Evolutionary conservation across 2,888 invertebrate genomes (phyloP), one percentile per base, ranked within the genome.

Genomic region (Eristalis tenax): DNA sequence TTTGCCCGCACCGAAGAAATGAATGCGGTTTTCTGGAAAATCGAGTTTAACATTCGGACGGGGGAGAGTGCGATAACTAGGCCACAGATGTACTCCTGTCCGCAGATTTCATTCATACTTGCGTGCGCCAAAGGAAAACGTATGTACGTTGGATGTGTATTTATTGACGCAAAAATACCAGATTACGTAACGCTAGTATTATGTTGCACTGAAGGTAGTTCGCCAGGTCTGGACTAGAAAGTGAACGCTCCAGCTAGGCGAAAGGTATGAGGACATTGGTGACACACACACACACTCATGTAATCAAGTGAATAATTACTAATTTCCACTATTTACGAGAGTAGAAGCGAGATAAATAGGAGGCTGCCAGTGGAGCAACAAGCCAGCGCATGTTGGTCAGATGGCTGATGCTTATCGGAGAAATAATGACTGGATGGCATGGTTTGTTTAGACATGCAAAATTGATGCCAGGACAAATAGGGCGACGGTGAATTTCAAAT

Each of bases 11-110:
- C 59, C 1, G 15, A 26, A 56, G 15, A 38, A 40, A 56, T 4
- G 18, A 78, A 64, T 65, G 69, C 32, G 38, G 73, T 74, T 80
- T 80, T 68, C 35, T 38, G 40, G 40, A 75, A 69, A 69, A 81
- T 81, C 80, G 61, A 69, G 80, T 81, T 81, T 57, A n/a, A 0
- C 15, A 40, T 40, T 75, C 64, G 18, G 28, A 13, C 10, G 61
- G 43, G 43, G 23, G n/a, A 66, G 22, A 68, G 18, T 15, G 65
- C n/a, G 26, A 11, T 23, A 63, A 80, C 35, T 71, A 70, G 73
- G 74, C 43, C 80, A 74, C 10, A 50, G 28, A 74, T 57, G 65
- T 66, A 10, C 38, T 56, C 65, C 18, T n/a, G 26, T 22, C 22
- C 10, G 61, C 35, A 0, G 35, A 13, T 40, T 40, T 50, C 56